These are phyloP conservation scores for Dermochelys coriacea DNA, from an alignment of 2,797 vertebrate genomes.

Conservation along the genomic window DNA sequence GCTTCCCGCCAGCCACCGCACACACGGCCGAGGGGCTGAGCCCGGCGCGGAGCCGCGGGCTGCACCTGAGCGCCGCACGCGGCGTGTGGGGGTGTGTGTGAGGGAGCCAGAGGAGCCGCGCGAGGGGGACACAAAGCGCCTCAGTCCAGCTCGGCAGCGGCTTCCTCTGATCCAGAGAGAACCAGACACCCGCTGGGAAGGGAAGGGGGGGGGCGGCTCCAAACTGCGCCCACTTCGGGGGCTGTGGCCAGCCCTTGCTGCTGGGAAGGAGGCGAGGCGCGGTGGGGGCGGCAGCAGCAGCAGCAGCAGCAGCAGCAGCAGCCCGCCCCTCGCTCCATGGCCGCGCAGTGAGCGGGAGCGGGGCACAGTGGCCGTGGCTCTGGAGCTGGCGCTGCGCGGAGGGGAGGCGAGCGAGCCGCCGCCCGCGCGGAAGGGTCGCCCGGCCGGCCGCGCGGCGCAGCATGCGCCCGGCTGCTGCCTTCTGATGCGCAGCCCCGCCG, in stretches of 20 bases:
- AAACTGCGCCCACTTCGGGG: slow-evolving; percentile 42
- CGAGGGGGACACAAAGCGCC: not conserved
- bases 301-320: slow-evolving; percentile 11
- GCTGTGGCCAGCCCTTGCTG: slow-evolving; percentile 45
- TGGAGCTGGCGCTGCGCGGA: slow-evolving; percentile 36
- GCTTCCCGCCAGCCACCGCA: not conserved
- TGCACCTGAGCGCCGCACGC: not conserved
- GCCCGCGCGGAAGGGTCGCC: slow-evolving; percentile 52
- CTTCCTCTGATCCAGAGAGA: not conserved
- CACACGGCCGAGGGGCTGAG: not conserved
- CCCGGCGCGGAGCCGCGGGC: not conserved
- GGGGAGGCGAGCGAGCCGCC: slow-evolving; percentile 54
- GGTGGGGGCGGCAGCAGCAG: not conserved
- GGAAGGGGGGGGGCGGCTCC: not conserved
- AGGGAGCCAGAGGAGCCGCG: not conserved
- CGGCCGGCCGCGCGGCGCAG: slow-evolving; percentile 71
- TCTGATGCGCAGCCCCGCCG: slow-evolving; percentile 78
- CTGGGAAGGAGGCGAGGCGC: not conserved
- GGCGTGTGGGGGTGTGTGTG: too few species aligned
- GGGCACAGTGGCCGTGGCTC: slow-evolving; percentile 58
- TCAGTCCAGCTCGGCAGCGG: not conserved
- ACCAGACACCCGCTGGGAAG: slow-evolving; percentile 5
- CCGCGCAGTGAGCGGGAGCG: slow-evolving; percentile 40
- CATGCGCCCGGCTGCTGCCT: slow-evolving; percentile 83
- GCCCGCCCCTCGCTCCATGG: slow-evolving; percentile 59